Evolutionary conservation across 64 coral and sea anemone genomes (phyloP), one percentile per base, ranked within the genome.

Genomic region (Montipora capricornis): DNA sequence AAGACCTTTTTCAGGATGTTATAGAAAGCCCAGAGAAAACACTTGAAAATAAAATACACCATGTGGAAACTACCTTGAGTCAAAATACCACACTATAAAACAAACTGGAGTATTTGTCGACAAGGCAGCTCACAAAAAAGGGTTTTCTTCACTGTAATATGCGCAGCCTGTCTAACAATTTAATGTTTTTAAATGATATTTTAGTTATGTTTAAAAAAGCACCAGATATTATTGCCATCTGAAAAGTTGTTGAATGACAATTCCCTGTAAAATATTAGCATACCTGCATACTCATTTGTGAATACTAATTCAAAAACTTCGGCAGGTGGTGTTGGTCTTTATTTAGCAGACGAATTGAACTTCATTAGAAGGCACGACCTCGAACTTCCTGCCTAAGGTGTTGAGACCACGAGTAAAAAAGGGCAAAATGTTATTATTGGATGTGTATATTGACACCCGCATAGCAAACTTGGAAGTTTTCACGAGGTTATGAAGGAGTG

Each of bases 181-280:
- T 93, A 60, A 49, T 82, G 46, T 87, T 87, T 48, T 81, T 89
- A 52, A 77, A 89, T 74, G 93, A 89, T 82, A 48, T 94, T 49
- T 73, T 94, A 16, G 20, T 20, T 59, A 80, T 84, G 80, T 47
- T 89, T 48, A 50, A 89, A 74, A 82, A 19, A 9, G 12, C 6
- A 8, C 92, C 92, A 19, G 92, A 94, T 80, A 80, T 94, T 73
- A 88, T 94, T 88, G 92, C 84, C 10, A 80, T 94, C 20, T 80
- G 92, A 94, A 94, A 89, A 76, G 51, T 89, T 82, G 76, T n/a
- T 89, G 81, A 94, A 93, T 79, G 20, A 73, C 68, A 24, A 94
- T 81, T 80, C 17, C 71, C 50, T 88, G 20, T 48, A 17, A 69
- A 94, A 94, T 45, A 55, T 88, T 29, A 78, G 80, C 51, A 79